Evolutionary conservation across 2,113 vertebrate genomes (phyloP), one percentile per base, ranked within the genome.

Genomic region (Emydura subglobosa): DNA sequence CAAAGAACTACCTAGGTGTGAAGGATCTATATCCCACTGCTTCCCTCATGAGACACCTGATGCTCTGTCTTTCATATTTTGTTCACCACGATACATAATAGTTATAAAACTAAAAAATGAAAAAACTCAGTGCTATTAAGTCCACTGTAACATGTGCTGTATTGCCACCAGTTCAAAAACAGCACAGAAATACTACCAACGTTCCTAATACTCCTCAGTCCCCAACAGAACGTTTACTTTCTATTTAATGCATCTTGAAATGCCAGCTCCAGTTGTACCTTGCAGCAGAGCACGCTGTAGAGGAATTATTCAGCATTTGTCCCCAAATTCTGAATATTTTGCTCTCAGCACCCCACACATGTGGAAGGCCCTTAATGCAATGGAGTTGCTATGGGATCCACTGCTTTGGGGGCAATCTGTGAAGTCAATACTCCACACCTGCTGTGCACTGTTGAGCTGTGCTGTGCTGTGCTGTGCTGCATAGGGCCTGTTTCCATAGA

Each of bases 321-420:
- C 51, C 51, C 51, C 51, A 17, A 53, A 53, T 53, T 4, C 29
- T 59, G 4, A 59, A 59, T 9, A 59, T 29, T 11, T 29, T 59
- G 4, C 86, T 42, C 39, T 86, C 88, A 22, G 34, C 19, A 39
- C 17, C 19, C 19, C 44, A 47, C 86, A 87, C 57, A n/a, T 16
- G 14, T 59, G 86, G 3, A 42, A 39, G 27, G 1, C 42, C 42
- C 57, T 17, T 0, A 1, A 68, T n/a, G 34, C 51, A 54, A 78
- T 0, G 0, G 27, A 44, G 65, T 54, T 78, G 25, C 78, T 85
- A 8, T 0, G 0, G 87, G 34, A 82, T 76, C 0, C 0, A 7
- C 55, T 34, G 74, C 10, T 47, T 78, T 13, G 10, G 14, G 25
- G 22, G 25, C 24, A 47, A 25, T 78, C 74, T 6, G 79, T 24